Conservation (phyloP, 2,797 vertebrate genomes). For the Anguilla obscura region DNA sequence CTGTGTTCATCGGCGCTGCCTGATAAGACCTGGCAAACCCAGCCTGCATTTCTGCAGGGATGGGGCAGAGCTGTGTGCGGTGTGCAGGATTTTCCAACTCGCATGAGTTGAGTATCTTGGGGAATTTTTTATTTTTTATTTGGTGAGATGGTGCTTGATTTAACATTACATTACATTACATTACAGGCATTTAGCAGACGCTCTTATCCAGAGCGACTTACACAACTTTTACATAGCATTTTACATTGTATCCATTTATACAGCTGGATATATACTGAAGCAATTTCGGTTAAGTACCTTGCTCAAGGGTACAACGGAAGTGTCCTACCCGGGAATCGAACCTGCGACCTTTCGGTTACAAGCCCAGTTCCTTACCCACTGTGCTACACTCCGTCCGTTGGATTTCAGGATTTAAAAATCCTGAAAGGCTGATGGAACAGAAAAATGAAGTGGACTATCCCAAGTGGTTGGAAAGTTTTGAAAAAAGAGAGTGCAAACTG, state of each 20-base stretch:
- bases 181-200: too few species aligned
- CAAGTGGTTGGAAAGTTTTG: background rate
- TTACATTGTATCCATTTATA: too few species aligned
- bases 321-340: too few species aligned
- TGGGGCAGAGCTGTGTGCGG: background rate
- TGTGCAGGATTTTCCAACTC: background rate
- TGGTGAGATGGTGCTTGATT: background rate
- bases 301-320: too few species aligned
- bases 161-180: too few species aligned
- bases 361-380: too few species aligned
- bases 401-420: background rate
- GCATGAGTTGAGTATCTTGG: background rate
- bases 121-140: background rate
- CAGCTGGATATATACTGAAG: too few species aligned
- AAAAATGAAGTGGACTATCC: background rate
- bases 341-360: too few species aligned
- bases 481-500: background rate
- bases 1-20: background rate
- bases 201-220: too few species aligned
- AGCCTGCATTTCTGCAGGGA: background rate
- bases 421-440: background rate
- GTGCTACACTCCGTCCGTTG: too few species aligned
- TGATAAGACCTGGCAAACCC: constrained; percentile 3
- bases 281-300: too few species aligned
- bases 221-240: too few species aligned